These are phyloP conservation scores for Kryptolebias ocellatus DNA, from an alignment of 2,797 vertebrate species.

Conservation along the genomic window DNA sequence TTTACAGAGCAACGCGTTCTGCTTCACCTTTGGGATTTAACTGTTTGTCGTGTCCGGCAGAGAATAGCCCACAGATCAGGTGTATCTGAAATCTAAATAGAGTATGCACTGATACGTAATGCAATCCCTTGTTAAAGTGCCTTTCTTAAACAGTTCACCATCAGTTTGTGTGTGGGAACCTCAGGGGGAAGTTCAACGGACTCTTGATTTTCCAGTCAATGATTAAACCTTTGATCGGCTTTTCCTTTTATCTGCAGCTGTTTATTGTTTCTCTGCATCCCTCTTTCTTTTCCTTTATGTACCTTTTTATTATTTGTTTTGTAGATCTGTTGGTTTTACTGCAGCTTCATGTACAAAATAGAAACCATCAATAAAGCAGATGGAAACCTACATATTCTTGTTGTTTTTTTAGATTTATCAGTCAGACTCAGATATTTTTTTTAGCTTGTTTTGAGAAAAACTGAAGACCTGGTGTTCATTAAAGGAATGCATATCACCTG, in stretches of 20 bases:
- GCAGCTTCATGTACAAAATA: conserved; percentile 67
- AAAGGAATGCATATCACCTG: too few relatives aligned
- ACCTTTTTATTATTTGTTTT: conserved; percentile 13
- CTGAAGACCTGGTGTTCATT: too few relatives aligned
- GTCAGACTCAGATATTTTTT: not conserved
- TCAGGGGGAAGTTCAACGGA: conserved; percentile 66
- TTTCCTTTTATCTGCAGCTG: conserved; percentile 46
- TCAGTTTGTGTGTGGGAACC: conserved; percentile 62
- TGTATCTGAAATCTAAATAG: conserved; percentile 49
- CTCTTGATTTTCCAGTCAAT: conserved; percentile 50
- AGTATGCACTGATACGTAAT: conserved; percentile 70
- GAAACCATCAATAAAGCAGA: conserved; percentile 69
- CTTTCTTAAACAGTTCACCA: conserved; percentile 70
- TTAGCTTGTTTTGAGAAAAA: too few relatives aligned
- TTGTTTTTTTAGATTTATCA: not conserved
- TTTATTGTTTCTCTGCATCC: conserved; percentile 20
- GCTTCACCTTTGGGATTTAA: conserved; percentile 25
- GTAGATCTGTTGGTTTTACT: conserved; percentile 57
- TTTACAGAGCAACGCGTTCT: conserved; percentile 26
- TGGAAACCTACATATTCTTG: conserved; percentile 32
- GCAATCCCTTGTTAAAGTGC: conserved; percentile 76
- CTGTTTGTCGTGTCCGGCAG: conserved; percentile 30
- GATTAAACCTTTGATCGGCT: conserved; percentile 51
- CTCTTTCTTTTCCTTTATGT: conserved; percentile 28
- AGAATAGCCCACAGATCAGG: conserved; percentile 31